Evolutionary conservation across 2,888 invertebrate species (phyloP).

Genomic region (Galeruca laticollis): DNA sequence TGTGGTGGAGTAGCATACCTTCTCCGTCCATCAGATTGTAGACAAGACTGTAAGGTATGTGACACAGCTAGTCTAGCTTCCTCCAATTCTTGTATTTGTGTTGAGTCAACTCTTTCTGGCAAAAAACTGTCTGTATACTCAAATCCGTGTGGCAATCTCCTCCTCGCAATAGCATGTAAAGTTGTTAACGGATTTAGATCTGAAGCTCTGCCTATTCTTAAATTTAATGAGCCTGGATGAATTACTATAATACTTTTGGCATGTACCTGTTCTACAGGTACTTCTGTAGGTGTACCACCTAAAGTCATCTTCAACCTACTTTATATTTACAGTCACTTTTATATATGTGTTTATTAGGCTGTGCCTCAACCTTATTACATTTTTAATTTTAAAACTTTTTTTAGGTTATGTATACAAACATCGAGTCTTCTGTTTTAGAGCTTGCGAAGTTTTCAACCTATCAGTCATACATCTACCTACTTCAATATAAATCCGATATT

Average conservation of each 20-base stretch:
- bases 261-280: constrained; percentile 70
- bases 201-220: constrained; percentile 91
- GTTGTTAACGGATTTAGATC: constrained; percentile 88
- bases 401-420: too few species aligned
- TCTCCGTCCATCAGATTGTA: constrained; percentile 85
- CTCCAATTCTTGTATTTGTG: constrained; percentile 82
- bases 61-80: constrained; percentile 87
- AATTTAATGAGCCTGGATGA: constrained; percentile 91
- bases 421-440: too few species aligned
- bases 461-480: too few species aligned
- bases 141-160: constrained; percentile 68
- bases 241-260: constrained; percentile 91
- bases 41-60: constrained; percentile 86
- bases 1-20: constrained; percentile 86
- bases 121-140: constrained; percentile 67
- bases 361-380: too few species aligned
- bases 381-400: too few species aligned
- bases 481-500: too few species aligned
- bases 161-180: constrained; percentile 87
- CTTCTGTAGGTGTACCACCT: constrained; percentile 41
- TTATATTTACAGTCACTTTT: not conserved
- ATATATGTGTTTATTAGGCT: too few species aligned
- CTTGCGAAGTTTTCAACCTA: too few species aligned
- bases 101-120: constrained; percentile 75
- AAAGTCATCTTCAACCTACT: constrained; percentile 38